Evolutionary conservation across 2,113 vertebrate genomes (phyloP).

Genomic region (Puntigrus tetrazona): DNA sequence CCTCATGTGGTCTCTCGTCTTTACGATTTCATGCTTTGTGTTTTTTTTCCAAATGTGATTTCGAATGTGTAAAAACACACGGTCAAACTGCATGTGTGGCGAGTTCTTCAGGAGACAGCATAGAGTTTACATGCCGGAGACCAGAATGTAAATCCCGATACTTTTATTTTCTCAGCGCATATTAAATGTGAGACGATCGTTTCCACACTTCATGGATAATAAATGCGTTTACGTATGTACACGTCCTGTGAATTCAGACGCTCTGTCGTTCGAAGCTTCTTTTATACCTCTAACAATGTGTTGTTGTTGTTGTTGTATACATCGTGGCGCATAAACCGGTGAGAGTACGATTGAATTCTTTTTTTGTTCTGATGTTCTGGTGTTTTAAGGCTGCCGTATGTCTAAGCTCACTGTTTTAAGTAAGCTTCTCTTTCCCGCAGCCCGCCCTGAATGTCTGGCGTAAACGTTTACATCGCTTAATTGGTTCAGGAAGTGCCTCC

Average conservation of each 20-base stretch:
- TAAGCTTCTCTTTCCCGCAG: slow-evolving; percentile 42
- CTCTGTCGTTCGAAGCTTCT: background rate
- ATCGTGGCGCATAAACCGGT: slow-evolving; percentile 46
- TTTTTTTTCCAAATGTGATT: background rate
- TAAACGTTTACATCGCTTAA: background rate
- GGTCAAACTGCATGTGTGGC: slow-evolving; percentile 25
- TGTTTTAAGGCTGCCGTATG: slow-evolving; percentile 12
- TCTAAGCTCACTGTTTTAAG: slow-evolving; percentile 61
- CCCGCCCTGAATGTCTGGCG: slow-evolving; percentile 18
- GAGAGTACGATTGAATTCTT: slow-evolving; percentile 18
- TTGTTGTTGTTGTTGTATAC: slow-evolving; percentile 38
- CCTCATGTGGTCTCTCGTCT: slow-evolving; percentile 23
- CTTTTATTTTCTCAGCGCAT: background rate
- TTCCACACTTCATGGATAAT: background rate
- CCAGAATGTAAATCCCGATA: slow-evolving; percentile 15
- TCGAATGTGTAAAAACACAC: slow-evolving; percentile 26
- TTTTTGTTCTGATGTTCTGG: background rate
- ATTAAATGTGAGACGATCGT: slow-evolving; percentile 31
- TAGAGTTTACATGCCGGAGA: slow-evolving; percentile 38
- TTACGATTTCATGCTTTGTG: background rate
- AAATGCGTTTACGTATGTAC: background rate
- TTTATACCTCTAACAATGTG: slow-evolving; percentile 24
- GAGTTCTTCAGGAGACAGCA: slow-evolving; percentile 6
- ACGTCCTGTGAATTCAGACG: slow-evolving; percentile 15
- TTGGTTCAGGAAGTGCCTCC: slow-evolving; percentile 42